Base-by-base conservation (phyloP, 1,140 invertebrate species). In the Zaprionus inermis region DNA sequence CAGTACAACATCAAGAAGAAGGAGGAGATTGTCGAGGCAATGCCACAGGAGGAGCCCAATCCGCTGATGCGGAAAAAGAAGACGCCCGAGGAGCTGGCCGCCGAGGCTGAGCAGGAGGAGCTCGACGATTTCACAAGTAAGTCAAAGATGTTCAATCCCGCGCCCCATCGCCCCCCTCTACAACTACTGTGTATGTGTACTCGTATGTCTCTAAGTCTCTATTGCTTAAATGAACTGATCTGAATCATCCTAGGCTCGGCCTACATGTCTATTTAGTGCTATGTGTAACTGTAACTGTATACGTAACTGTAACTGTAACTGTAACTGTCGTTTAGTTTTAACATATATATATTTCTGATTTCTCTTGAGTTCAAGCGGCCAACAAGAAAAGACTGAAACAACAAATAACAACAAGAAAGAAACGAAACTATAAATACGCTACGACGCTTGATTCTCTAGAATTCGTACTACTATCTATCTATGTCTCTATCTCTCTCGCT, bases 1-100 rank as follows among this genome's bases (percentile, higher is more conserved):
- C 95, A 99, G 98, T 99, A 99, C 94, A 98, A 98, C 93, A 98
- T 99, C 93, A 98, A 98, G 93, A 99, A 99, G 94, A 97, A 97
- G 90, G 98, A 98, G 92, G 97, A 98, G 92, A 94, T 97, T 72
- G 95, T 96, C 76, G 96, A 97, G 89, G 94, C 95, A 67, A 93
- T 93, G 79, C 95, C 95, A 46, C 95, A 95, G 79, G 97, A 98
- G 92, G 96, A 97, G 79, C 96, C 96, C 66, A 98, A 98, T 93
- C 97, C 95, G 56, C 94, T 97, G 91, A 98, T 97, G 98, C 96
- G 98, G 88, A 98, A 98, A 95, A 99, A 98, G 93, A 99, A 99
- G 94, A 99, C 98, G 38, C 98, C 98, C 0, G 98, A 98, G 92
- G 98, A 99, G 93, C 93, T 99, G 72, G 98, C 98, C 41, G 96